Conservation (phyloP, 1,140 invertebrate species). For the Calephelis virginiensis region DNA sequence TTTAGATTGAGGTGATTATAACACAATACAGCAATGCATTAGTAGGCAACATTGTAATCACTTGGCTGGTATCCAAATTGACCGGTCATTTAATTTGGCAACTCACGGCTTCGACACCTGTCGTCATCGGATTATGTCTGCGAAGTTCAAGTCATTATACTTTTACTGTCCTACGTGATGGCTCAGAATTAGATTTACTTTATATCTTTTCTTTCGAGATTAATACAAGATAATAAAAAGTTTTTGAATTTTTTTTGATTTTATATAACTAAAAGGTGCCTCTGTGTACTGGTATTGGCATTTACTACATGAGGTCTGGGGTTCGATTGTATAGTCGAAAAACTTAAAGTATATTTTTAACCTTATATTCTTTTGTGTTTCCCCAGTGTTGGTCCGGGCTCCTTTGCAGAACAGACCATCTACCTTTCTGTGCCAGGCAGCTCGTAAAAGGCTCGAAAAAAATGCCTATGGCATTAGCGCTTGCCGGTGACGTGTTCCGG, state of each 20-base stretch:
- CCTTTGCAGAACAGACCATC: no score
- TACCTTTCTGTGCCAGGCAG: no score
- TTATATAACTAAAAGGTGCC: no score
- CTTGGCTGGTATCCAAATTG: constrained; percentile 59
- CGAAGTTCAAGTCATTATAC: constrained; percentile 40
- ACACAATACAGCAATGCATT: constrained; percentile 17
- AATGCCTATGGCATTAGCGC: no score
- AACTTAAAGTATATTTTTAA: no score
- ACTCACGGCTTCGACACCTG: constrained; percentile 52
- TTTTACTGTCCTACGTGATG: constrained; percentile 32
- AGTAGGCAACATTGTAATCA: constrained; percentile 30
- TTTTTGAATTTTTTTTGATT: not conserved
- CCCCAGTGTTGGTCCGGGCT: no score
- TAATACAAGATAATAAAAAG: not conserved
- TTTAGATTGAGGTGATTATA: not conserved
- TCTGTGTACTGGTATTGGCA: no score
- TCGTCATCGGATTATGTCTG: constrained; percentile 52
- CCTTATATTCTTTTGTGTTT: no score
- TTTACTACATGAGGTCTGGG: no score
- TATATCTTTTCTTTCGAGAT: constrained; percentile 16
- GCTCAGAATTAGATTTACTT: constrained; percentile 26
- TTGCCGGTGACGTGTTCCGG: no score
- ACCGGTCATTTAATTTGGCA: constrained; percentile 67
- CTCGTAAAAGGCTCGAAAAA: no score
- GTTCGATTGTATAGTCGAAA: no score